These are phyloP conservation scores for Felis chaus DNA, from an alignment of 2,113 vertebrate species.

Conservation along the genomic window DNA sequence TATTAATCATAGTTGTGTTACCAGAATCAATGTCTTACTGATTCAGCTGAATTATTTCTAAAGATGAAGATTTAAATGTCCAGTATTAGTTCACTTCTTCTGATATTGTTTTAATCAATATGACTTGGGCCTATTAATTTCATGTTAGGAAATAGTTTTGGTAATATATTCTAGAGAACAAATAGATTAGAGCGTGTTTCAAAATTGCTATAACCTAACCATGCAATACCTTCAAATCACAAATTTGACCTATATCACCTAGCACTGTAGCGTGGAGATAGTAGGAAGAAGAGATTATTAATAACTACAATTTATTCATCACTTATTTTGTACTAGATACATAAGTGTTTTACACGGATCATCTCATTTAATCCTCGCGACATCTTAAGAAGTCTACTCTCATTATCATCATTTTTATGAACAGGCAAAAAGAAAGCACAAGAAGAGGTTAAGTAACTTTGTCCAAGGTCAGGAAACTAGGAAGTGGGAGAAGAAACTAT, in stretches of 20 bases:
- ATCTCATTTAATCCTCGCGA: conserved; percentile 36
- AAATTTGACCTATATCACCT: conserved; percentile 40
- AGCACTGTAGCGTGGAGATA: background rate
- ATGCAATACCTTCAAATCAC: conserved; percentile 42
- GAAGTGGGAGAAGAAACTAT: background rate
- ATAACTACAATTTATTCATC: conserved; percentile 22
- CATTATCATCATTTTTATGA: conserved; percentile 43
- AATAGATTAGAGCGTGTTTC: conserved; percentile 37
- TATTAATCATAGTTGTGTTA: background rate
- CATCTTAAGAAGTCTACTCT: background rate
- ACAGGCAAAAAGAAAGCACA: conserved; percentile 4
- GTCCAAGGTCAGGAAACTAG: background rate
- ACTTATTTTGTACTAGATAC: conserved; percentile 24
- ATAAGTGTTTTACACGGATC: background rate
- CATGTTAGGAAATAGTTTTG: conserved; percentile 10
- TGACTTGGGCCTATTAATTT: conserved; percentile 26
- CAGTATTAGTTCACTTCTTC: background rate
- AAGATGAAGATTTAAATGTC: conserved; percentile 1
- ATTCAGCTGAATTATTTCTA: conserved; percentile 18
- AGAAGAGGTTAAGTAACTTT: conserved; percentile 19
- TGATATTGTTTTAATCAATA: conserved; percentile 22
- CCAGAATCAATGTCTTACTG: background rate
- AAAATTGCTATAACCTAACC: conserved; percentile 29
- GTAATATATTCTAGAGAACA: background rate
- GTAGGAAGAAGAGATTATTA: conserved; percentile 27